Evolutionary conservation across 1,140 invertebrate species (phyloP), one percentile per base, ranked within the genome.

Genomic region (Pinna nobilis): DNA sequence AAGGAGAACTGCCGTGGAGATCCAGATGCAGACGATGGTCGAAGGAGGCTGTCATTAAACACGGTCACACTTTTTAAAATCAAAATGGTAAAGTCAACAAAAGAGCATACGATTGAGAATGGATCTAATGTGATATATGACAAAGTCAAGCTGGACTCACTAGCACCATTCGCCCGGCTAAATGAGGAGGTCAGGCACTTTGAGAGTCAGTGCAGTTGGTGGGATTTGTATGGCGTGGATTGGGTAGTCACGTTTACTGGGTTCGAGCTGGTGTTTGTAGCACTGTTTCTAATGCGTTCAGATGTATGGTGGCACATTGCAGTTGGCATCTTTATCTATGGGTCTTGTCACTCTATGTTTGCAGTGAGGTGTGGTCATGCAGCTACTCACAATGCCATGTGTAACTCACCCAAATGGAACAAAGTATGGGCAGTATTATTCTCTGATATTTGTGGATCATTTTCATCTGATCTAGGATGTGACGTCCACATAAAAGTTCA

Each of bases 401-500:
- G 65, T 23, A 37, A 59, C 7, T 83, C 81, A 2, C 47, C 35
- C 44, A 15, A n/a, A 2, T 68, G 70, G 69, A 78, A 81, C 64
- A 53, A 72, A 47, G 25, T 86, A 9, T 74, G 74, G 72, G 28
- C 64, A 18, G 60, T 69, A 4, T 71, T 88, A n/a, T 81, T 82
- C 47, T 76, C 79, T 3, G 85, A 87, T 57, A 9, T 87, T 1
- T 63, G 81, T 18, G 84, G 83, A 44, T 73, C 81, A 18, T 87
- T 85, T 70, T 83, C 85, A 0, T 63, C 78, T 3, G 81, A 86
- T 18, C 35, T 81, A 1, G 80, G 70, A 11, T 72, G 81, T 61
- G 76, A 82, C 13, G 84, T 84, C 3, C 87, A 88, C 61, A 82
- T 88, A 1, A 82, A 82, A 73, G 33, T 70, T 15, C 87, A 88